Conservation (phyloP, 2,797 vertebrate genomes). For the Silurus lanzhouensis region DNA sequence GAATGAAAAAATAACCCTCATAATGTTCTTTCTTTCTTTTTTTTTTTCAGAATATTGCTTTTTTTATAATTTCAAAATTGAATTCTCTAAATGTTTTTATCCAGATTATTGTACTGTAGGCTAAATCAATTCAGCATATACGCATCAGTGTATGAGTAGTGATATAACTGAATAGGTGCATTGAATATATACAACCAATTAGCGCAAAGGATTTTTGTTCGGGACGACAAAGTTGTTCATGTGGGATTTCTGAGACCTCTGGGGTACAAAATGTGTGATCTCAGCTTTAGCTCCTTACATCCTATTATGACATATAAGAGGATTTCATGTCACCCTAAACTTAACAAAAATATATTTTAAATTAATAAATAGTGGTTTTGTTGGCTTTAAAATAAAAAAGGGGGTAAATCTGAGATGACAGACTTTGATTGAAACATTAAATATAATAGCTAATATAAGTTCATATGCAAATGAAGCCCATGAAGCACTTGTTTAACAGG, state of each 20-base stretch:
- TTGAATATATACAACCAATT: conserved; percentile 83
- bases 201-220: conserved; percentile 75
- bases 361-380: neutral
- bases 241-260: conserved; percentile 56
- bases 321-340: conserved; percentile 13
- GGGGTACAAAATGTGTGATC: conserved; percentile 31
- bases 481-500: neutral
- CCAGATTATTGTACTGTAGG: conserved; percentile 93
- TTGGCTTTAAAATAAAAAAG: neutral
- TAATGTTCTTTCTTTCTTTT: conserved; percentile 49
- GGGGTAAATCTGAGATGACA: neutral
- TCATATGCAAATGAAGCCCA: conserved; percentile 24
- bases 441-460: neutral
- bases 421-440: neutral
- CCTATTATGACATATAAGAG: conserved; percentile 17
- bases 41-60: conserved; percentile 48
- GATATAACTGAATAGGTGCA: conserved; percentile 85
- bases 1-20: conserved; percentile 70
- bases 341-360: neutral
- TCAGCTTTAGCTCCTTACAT: conserved; percentile 31
- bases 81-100: conserved; percentile 68
- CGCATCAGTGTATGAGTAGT: conserved; percentile 88
- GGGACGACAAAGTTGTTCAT: conserved; percentile 65
- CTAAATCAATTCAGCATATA: conserved; percentile 87
- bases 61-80: conserved; percentile 53